phyloP scores from a whole-genome alignment of 2,888 invertebrate species.

The Cheilosia scutellata region DNA sequence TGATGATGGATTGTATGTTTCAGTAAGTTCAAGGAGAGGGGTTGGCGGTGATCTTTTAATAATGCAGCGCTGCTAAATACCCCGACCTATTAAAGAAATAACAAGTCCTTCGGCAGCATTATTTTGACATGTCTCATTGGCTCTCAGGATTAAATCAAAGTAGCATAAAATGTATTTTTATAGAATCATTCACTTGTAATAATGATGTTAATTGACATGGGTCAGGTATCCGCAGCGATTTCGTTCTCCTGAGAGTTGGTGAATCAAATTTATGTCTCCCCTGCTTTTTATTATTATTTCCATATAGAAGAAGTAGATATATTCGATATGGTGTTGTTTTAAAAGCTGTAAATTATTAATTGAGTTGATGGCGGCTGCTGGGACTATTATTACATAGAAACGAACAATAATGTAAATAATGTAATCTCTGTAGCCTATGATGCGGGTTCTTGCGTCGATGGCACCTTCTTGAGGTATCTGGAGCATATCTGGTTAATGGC shows the following conservation, averaged over 20 bases:
- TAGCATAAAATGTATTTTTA: constrained; percentile 29
- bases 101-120: constrained; percentile 55
- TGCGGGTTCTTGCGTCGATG: too few relatives aligned
- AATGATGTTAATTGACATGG: constrained; percentile 62
- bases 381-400: too few relatives aligned
- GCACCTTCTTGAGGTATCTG: too few relatives aligned
- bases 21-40: constrained; percentile 47
- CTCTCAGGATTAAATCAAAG: constrained; percentile 65
- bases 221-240: constrained; percentile 40
- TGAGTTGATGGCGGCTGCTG: too few relatives aligned
- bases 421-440: too few relatives aligned
- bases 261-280: neutral
- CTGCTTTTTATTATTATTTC: neutral
- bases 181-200: constrained; percentile 49
- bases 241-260: constrained; percentile 44
- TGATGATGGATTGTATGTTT: constrained; percentile 71
- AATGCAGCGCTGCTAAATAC: constrained; percentile 81
- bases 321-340: neutral
- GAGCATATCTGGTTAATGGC: too few relatives aligned
- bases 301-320: neutral
- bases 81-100: constrained; percentile 74
- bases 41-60: constrained; percentile 77
- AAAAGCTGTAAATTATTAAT: too few relatives aligned
- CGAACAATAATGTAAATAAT: too few relatives aligned
- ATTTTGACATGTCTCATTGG: constrained; percentile 64